Conservation (phyloP, 2,797 vertebrate species). For the Harpagifer antarcticus region DNA sequence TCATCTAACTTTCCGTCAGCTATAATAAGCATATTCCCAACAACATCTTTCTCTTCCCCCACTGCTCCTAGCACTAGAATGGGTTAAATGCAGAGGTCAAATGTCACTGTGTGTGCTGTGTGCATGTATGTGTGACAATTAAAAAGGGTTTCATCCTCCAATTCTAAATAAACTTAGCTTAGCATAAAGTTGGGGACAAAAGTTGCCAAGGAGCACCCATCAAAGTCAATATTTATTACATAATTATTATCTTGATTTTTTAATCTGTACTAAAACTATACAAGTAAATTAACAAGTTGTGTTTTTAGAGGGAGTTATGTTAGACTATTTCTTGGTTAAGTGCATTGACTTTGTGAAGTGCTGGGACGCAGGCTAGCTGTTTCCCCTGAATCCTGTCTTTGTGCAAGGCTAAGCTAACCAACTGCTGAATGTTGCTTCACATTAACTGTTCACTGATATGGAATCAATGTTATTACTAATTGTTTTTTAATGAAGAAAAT, state of each 20-base stretch:
- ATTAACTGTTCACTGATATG: not conserved
- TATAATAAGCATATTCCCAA: too few species aligned
- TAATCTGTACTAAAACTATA: too few species aligned
- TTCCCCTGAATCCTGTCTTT: not conserved
- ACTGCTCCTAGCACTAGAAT: too few species aligned
- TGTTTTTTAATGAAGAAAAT: not conserved
- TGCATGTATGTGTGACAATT: too few species aligned
- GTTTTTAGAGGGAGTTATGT: not conserved
- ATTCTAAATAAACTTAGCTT: not conserved
- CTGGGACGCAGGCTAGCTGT: not conserved
- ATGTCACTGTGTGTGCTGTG: too few species aligned
- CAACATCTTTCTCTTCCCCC: too few species aligned
- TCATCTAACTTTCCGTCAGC: not conserved
- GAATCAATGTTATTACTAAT: not conserved
- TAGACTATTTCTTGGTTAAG: not conserved
- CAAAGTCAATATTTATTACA: too few species aligned
- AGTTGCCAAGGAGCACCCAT: too few species aligned
- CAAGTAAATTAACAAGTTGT: not conserved
- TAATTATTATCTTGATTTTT: too few species aligned
- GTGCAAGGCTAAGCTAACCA: not conserved
- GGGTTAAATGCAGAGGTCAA: too few species aligned
- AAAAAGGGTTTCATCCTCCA: too few species aligned
- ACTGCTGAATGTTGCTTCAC: not conserved
- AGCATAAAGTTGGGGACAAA: not conserved
- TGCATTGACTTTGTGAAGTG: not conserved